Base-by-base conservation (phyloP, 2,888 invertebrate genomes). In the Dendrolimus pini region DNA sequence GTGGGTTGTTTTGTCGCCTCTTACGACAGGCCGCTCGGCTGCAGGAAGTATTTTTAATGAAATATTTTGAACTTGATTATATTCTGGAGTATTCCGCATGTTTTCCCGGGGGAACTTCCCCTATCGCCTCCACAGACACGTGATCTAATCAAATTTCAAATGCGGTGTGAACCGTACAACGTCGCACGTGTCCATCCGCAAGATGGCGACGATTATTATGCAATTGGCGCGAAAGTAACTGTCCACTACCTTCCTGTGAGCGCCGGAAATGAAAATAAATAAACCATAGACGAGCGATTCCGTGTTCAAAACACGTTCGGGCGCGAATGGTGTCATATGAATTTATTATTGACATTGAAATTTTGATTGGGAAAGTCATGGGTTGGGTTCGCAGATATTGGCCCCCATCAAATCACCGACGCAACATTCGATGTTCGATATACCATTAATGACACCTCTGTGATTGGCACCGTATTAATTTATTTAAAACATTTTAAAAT, bases 191-290 rank as follows among this genome's bases (percentile, higher is more conserved):
- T 53, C 55, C 53, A 47, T 58, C 58, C 62, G 60, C 67, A 65
- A 71, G 62, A 70, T 71, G 69, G 71, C 63, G 61, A 65, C 58
- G 59, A 71, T 81, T 80, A 72, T 78, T 74, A 82, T 82, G 78
- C 81, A 79, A 77, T 68, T 68, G 74, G 68, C 78, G 78, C 77
- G 76, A 78, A 79, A 72, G 71, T 81, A 82, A 82, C 82, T 78
- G 80, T 80, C 65, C 66, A 70, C 70, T 69, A 70, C 72, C 78
- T 81, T 81, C 80, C 80, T 73, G 75, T 66, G 65, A 41, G 62
- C 62, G 66, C 72, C 77, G 80, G 80, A 80, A 75, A 68, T 69
- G 71, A 70, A 71, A 71, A 72, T 68, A 65, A 67, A 66, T 67
- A 66, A 63, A 61, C 63, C 62, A 59, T 60, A 65, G 67, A 65